These are phyloP conservation scores for Cataglyphis cursor DNA, from an alignment of 2,888 invertebrate species.

Conservation along the genomic window DNA sequence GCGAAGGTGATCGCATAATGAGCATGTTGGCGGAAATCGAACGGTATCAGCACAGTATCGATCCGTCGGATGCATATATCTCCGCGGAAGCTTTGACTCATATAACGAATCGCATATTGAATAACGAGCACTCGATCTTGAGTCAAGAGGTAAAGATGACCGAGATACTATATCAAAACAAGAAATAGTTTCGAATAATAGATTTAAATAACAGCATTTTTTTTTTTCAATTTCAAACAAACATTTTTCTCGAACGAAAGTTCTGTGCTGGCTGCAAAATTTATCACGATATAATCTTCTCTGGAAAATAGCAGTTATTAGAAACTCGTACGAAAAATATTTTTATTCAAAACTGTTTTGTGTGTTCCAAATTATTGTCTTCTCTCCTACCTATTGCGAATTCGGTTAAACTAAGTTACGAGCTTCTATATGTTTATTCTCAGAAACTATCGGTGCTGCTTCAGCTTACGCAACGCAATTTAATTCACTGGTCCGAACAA, in stretches of 20 bases:
- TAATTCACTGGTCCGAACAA: slow-evolving; percentile 84
- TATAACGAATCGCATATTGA: slow-evolving; percentile 90
- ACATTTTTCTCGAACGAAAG: neutral
- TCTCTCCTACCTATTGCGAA: neutral
- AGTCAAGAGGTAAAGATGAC: slow-evolving; percentile 90
- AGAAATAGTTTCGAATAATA: neutral
- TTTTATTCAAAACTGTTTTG: slow-evolving; percentile 9
- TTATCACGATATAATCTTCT: neutral
- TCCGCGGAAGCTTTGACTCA: slow-evolving; percentile 88
- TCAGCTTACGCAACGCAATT: slow-evolving; percentile 84
- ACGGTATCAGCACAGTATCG: slow-evolving; percentile 87
- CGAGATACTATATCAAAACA: slow-evolving; percentile 36
- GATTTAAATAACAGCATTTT: neutral
- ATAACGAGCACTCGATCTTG: slow-evolving; percentile 90
- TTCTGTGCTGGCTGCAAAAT: neutral
- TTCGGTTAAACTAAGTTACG: neutral
- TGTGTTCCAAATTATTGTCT: neutral
- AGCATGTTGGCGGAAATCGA: slow-evolving; percentile 89
- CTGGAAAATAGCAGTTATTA: neutral
- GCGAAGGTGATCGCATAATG: slow-evolving; percentile 90
- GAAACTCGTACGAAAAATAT: neutral
- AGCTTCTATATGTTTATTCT: slow-evolving; percentile 51
- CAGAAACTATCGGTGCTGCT: slow-evolving; percentile 86
- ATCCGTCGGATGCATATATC: slow-evolving; percentile 87
- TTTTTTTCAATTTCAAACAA: neutral